Base-by-base conservation (phyloP, 2,888 invertebrate species). In the Mongoloraphidia duomilia region DNA sequence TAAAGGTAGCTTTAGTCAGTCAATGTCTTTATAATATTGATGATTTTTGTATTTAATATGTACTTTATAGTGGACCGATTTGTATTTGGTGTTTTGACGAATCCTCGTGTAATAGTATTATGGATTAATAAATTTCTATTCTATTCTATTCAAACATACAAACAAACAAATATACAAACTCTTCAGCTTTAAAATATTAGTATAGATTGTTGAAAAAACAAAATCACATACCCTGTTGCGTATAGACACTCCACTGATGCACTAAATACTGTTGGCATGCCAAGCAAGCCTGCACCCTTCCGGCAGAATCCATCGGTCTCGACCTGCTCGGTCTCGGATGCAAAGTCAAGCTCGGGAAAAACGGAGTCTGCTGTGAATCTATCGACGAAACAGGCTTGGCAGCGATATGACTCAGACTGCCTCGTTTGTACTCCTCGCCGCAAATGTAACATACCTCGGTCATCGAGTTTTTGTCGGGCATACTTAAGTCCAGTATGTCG, bases 381-480 rank as follows among this genome's bases (percentile, higher is more conserved):
- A 46, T 46, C 49, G 34, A 37, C 55, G 59, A 59, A 58, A 61
- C 62, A 34, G 62, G 64, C 59, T 77, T 77, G 26, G 77, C 74
- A 50, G 74, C 74, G 46, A 80, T 73, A 57, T 84, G 84, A 61
- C 79, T 79, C 34, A 90, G 75, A 55, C 88, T 85, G 54, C 89
- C 89, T 50, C 87, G 78, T 57, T 82, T 79, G 67, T 84, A 86
- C 67, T 90, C 89, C 64, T 89, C 89, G 14, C 91, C 91, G 68
- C 91, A 91, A 12, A 90, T 85, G 68, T 90, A 91, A 68, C 88
- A 89, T 47, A 90, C 89, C 69, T 90, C 89, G 17, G 88, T 89
- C 58, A 84, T 80, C 11, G 89, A 85, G 72, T 90, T 90, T 72
- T 90, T 90, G 69, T 90, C 90, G 10, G 90, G 90, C 90, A 91